Percentiles rank a stretch among this genome's conserved stretches.
Evolutionary conservation across 2,888 invertebrate species (phyloP).

Genomic region (Eubasilissa splendida): DNA sequence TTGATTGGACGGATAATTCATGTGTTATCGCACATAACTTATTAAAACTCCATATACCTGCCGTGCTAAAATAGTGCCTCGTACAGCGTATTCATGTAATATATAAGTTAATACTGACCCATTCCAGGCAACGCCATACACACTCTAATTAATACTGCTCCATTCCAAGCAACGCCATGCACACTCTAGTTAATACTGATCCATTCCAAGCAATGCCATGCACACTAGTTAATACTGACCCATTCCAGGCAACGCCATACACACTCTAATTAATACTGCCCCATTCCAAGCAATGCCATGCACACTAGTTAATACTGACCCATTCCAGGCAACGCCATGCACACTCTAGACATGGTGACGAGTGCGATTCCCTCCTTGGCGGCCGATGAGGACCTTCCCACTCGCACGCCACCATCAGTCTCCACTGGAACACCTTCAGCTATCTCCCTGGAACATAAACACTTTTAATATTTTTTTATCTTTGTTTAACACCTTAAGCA

Average conservation of each 20-base stretch:
- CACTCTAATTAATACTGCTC: slow-evolving; percentile 74
- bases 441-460: slow-evolving; percentile 76
- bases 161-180: too few species aligned
- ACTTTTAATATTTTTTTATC: too few species aligned
- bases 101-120: slow-evolving; percentile 76
- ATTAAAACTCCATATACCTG: too few species aligned
- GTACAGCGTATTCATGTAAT: too few species aligned
- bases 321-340: slow-evolving; percentile 97
- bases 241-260: too few species aligned
- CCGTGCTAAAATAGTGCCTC: too few species aligned
- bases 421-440: slow-evolving; percentile 87
- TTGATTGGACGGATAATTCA: too few species aligned
- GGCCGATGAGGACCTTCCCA: slow-evolving; percentile 79
- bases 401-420: slow-evolving; percentile 80
- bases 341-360: slow-evolving; percentile 89
- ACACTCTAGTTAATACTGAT: slow-evolving; percentile 72
- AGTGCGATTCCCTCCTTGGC: slow-evolving; percentile 89
- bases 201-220: slow-evolving; percentile 97
- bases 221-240: slow-evolving; percentile 72
- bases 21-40: too few species aligned
- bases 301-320: slow-evolving; percentile 72
- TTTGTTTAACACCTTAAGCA: neutral
- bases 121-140: slow-evolving; percentile 96
- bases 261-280: too few species aligned
- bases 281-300: too few species aligned